These are phyloP conservation scores for Calephelis virginiensis DNA, from an alignment of 1,140 invertebrate genomes.

Conservation along the genomic window DNA sequence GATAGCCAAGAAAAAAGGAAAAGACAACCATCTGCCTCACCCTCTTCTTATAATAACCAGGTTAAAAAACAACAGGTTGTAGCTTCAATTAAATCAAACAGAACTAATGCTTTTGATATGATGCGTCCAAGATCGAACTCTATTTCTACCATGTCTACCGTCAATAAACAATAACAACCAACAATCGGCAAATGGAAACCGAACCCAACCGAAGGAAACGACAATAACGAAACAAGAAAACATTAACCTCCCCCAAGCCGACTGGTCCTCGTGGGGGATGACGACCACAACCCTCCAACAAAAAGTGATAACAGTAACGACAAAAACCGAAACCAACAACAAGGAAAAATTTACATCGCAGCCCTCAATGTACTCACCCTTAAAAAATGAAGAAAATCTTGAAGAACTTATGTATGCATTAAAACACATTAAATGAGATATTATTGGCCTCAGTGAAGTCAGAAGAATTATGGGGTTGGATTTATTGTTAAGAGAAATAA, in stretches of 20 bases:
- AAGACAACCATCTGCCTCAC: conserved; percentile 33
- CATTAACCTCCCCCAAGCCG: no score
- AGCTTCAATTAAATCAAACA: no score
- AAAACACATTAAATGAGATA: no score
- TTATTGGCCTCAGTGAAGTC: no score
- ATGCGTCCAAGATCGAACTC: conserved; percentile 29
- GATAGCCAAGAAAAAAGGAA: conserved; percentile 28
- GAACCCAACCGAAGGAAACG: conserved; percentile 26
- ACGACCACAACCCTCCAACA: background rate
- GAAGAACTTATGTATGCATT: no score
- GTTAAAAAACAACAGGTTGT: no score
- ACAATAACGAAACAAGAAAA: conserved; percentile 20
- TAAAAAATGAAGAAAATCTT: no score
- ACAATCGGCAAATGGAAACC: conserved; percentile 28
- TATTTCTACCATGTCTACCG: conserved; percentile 30
- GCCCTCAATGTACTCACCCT: background rate
- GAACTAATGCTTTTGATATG: no score
- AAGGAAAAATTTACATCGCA: no score
- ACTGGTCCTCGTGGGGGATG: no score
- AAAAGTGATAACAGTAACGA: conserved; percentile 31
- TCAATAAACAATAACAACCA: conserved; percentile 32
- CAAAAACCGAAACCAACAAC: conserved; percentile 8
- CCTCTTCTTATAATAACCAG: conserved; percentile 10
- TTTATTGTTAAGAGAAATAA: conserved; percentile 35
- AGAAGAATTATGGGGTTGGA: conserved; percentile 24